Evolutionary conservation across 2,888 invertebrate genomes (phyloP), one percentile per base, ranked within the genome.

Genomic region (Thecophora atra): DNA sequence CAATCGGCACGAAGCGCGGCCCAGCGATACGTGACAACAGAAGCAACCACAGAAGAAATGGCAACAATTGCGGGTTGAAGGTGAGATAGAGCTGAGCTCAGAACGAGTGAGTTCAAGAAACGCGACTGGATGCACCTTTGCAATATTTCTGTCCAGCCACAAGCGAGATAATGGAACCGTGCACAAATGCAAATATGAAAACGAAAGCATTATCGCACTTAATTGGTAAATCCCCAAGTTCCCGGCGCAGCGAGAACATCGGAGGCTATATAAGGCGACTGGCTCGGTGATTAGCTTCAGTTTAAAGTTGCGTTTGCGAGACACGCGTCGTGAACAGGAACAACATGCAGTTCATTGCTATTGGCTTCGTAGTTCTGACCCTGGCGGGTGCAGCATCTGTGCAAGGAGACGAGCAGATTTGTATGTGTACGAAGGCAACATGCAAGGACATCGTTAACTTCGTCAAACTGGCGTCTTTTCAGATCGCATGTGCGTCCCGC

Each of bases 401-500:
- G 17, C 75, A 74, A 28, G 73, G 73, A 37, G 77, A 78, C 26
- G 77, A 77, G 56, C 75, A 78, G 67, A 77, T 77, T 51, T 79
- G 79, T 79, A 77, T 75, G 78, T 64, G 47, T 42, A 11, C 30
- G 5, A 3, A 15, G 24, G 13, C 11, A 28, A 42, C n/a, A 26
- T 26, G 17, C 15, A 15, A 47, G 6, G 13, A 2, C 15, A 8
- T 3, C 58, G 24, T 13, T 17, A 54, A 21, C 37, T 37, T 42
- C 24, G 24, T 19, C 58, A 42, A 70, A 51, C 37, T 24, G 24
- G 19, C 13, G 11, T 51, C 58, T 6, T 80, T 83, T 24, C 81
- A 94, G 93, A 91, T 82, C 92, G 91, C 84, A 89, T 94, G 89
- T 94, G 94, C 83, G 92, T 93, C 51, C 93, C 94, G 0, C 89